A percentile compares a stretch with the other conserved stretches of the same genome.
These are phyloP conservation scores for Malurus splendens DNA, from an alignment of 2,797 vertebrate genomes.

Conservation along the genomic window DNA sequence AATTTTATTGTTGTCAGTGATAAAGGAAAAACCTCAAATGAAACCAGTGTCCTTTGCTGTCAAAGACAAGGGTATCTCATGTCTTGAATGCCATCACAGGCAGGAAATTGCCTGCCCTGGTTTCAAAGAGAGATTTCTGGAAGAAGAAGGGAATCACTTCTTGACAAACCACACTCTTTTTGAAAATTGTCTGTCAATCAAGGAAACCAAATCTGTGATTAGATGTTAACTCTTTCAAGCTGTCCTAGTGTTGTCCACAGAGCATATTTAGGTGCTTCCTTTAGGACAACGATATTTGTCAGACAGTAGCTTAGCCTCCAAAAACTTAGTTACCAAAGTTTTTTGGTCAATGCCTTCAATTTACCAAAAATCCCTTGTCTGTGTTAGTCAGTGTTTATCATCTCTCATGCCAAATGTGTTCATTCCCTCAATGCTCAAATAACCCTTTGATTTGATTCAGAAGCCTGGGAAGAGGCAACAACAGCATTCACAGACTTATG, in stretches of 20 bases:
- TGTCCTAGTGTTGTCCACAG: not conserved
- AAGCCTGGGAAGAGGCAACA: not conserved
- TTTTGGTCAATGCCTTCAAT: not conserved
- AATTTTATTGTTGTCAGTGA: slow-evolving; percentile 71
- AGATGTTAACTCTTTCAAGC: slow-evolving; percentile 49
- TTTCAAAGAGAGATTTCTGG: slow-evolving; percentile 60
- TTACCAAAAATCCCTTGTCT: not conserved
- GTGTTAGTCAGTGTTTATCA: not conserved
- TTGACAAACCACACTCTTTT: slow-evolving; percentile 59
- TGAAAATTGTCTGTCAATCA: slow-evolving; percentile 69
- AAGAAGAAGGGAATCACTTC: slow-evolving; percentile 54
- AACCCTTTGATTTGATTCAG: not conserved
- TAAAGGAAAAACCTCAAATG: slow-evolving; percentile 61
- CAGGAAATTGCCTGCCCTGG: slow-evolving; percentile 67
- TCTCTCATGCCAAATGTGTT: not conserved
- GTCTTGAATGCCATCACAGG: slow-evolving; percentile 60
- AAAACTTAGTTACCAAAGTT: not conserved
- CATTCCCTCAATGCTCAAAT: not conserved
- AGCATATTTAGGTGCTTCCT: not conserved
- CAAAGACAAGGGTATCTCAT: slow-evolving; percentile 76
- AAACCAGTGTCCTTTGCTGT: slow-evolving; percentile 75
- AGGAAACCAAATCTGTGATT: slow-evolving; percentile 46
- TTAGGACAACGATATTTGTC: not conserved
- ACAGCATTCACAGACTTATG: not conserved
- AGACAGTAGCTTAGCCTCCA: not conserved